A percentile compares a stretch with the other conserved stretches of the same genome.
Conservation (phyloP, 2,797 vertebrate species). For the Siniperca scherzeri region DNA sequence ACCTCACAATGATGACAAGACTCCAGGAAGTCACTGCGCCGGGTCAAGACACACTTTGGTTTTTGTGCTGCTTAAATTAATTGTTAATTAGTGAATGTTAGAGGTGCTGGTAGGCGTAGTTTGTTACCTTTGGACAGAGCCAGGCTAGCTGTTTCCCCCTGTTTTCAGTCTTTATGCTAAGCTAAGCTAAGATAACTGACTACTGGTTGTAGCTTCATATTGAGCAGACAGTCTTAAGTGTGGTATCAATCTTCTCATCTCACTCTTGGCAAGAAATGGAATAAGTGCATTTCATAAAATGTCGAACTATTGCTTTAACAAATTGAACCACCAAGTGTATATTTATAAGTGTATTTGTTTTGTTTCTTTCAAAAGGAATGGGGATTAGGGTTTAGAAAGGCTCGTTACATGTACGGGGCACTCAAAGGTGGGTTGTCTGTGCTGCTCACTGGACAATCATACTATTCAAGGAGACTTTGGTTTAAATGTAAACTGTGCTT, state of each 20-base stretch:
- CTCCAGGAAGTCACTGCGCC: background rate
- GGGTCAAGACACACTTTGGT: background rate
- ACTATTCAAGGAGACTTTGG: background rate
- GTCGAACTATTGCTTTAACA: background rate
- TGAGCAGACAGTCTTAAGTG: background rate
- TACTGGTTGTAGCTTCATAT: background rate
- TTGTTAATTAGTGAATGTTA: background rate
- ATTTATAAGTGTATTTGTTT: background rate
- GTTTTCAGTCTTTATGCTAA: background rate
- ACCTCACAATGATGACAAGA: background rate
- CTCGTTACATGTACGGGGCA: background rate
- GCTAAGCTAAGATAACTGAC: background rate
- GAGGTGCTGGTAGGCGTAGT: background rate
- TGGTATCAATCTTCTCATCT: background rate
- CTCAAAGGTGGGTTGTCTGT: background rate
- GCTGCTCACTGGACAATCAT: background rate
- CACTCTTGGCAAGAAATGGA: background rate
- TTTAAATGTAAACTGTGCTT: conserved; percentile 5
- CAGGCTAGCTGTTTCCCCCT: background rate
- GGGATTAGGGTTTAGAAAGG: background rate
- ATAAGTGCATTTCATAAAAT: background rate
- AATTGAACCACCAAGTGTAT: background rate
- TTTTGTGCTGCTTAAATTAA: background rate
- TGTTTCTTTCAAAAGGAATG: background rate
- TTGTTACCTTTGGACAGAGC: background rate